These are phyloP conservation scores for Platyscapa corneri DNA, from an alignment of 1,140 invertebrate species.

Conservation along the genomic window DNA sequence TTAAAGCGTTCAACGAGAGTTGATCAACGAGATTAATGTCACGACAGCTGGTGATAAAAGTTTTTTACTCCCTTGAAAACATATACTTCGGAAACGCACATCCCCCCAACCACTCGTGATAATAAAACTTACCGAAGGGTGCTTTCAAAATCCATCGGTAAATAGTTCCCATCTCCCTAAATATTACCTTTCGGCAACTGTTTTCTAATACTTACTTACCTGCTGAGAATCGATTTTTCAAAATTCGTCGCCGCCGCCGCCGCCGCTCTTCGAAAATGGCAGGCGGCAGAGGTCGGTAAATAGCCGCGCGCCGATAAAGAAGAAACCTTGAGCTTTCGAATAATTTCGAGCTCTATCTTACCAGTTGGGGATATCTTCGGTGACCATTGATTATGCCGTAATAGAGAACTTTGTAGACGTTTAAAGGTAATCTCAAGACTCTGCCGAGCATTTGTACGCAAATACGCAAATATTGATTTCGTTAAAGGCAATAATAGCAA, in stretches of 20 bases:
- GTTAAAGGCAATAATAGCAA: too few species aligned
- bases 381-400: not conserved
- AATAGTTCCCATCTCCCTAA: not conserved
- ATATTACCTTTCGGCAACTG: not conserved
- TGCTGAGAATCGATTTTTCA: not conserved
- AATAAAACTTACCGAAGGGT: not conserved
- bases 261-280: too few species aligned
- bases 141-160: conserved; percentile 1
- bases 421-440: too few species aligned
- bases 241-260: too few species aligned
- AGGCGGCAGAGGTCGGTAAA: not conserved
- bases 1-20: not conserved
- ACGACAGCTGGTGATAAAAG: conserved; percentile 28
- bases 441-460: too few species aligned
- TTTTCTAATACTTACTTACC: not conserved
- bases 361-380: not conserved
- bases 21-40: conserved; percentile 39
- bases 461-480: too few species aligned
- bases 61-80: not conserved
- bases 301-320: conserved; percentile 16
- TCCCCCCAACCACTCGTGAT: not conserved
- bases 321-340: not conserved
- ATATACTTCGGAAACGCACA: not conserved
- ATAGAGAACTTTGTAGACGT: not conserved
- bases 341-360: not conserved